A percentile compares a stretch with the other conserved stretches of the same genome.
Conservation (phyloP, 2,797 vertebrate species). For the Malacoctenus gilli region DNA sequence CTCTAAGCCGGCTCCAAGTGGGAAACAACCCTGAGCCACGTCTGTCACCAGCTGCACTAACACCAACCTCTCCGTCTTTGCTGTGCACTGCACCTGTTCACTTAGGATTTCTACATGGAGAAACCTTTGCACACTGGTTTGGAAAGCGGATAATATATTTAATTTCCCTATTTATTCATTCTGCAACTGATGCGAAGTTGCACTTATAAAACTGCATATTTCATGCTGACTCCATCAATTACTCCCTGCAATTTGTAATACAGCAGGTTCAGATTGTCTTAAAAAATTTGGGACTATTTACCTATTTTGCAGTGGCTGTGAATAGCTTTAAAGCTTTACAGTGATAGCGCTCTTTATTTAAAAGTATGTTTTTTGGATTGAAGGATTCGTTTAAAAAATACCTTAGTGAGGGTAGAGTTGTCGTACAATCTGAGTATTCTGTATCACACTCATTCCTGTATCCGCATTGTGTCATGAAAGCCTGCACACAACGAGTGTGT, state of each 20-base stretch:
- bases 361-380: too few relatives aligned
- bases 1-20: slow-evolving; percentile 19
- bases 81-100: too few relatives aligned
- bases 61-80: neutral
- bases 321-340: slow-evolving; percentile 20
- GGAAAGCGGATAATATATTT: too few relatives aligned
- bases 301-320: too few relatives aligned
- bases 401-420: too few relatives aligned
- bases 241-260: slow-evolving; percentile 34
- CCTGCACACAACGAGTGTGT: slow-evolving; percentile 1
- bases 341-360: neutral
- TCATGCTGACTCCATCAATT: slow-evolving; percentile 9
- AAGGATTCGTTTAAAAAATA: neutral
- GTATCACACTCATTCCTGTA: too few relatives aligned
- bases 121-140: too few relatives aligned
- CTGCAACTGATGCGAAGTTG: neutral
- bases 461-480: too few relatives aligned
- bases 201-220: slow-evolving; percentile 16
- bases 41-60: slow-evolving; percentile 45
- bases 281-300: too few relatives aligned
- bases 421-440: too few relatives aligned
- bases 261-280: too few relatives aligned
- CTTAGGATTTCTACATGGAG: too few relatives aligned
- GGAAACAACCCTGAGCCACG: neutral
- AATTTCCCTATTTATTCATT: slow-evolving; percentile 2